phyloP scores from a whole-genome alignment of 2,113 vertebrate genomes.

The Amblyopsis rosae region DNA sequence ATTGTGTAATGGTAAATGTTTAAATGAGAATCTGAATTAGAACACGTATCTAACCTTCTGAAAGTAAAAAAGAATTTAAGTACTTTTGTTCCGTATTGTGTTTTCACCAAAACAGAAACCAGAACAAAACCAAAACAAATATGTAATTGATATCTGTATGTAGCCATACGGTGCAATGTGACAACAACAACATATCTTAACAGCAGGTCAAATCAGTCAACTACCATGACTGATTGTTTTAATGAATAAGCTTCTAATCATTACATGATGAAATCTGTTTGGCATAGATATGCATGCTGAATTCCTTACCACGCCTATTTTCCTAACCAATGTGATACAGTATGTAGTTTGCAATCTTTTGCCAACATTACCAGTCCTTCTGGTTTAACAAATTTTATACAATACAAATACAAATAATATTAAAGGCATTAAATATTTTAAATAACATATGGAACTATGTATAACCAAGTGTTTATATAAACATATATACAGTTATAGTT shows the following conservation, averaged over 20 bases:
- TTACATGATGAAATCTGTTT: conserved; percentile 26
- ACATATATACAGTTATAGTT: too few species aligned
- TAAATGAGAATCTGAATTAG: not conserved
- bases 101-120: too few species aligned
- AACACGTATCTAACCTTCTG: not conserved
- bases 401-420: too few species aligned
- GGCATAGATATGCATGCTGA: not conserved
- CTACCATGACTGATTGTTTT: conserved; percentile 29
- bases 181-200: not conserved
- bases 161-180: not conserved
- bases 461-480: too few species aligned
- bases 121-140: not conserved
- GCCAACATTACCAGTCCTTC: too few species aligned
- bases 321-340: not conserved
- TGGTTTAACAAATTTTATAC: too few species aligned
- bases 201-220: conserved; percentile 28
- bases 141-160: not conserved
- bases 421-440: too few species aligned
- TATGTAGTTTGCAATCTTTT: too few species aligned
- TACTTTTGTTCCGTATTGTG: too few species aligned
- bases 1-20: not conserved
- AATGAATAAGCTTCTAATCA: conserved; percentile 12
- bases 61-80: not conserved
- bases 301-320: conserved; percentile 8
- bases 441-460: too few species aligned